phyloP scores from a whole-genome alignment of 2,113 vertebrate species.

The Elgaria multicarinata region DNA sequence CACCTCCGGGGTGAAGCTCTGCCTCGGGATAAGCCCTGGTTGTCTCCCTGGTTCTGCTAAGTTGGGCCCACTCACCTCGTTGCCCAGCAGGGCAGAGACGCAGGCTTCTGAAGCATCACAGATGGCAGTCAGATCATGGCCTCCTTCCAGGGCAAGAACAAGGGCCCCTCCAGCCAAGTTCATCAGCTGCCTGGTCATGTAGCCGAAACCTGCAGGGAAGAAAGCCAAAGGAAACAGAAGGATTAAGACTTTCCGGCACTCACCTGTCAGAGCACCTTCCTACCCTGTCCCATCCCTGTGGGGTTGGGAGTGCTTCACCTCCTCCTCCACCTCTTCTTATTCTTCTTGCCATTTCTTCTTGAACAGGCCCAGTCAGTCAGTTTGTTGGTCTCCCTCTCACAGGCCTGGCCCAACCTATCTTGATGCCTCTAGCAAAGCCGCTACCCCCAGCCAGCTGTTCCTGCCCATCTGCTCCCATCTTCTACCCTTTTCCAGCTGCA shows the following conservation, averaged over 20 bases:
- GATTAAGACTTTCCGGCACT: neutral
- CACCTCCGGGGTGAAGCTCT: neutral
- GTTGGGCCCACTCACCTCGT: constrained; percentile 81
- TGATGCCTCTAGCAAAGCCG: too few species aligned
- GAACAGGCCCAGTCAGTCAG: too few species aligned
- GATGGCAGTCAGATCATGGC: constrained; percentile 90
- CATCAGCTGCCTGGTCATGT: constrained; percentile 94
- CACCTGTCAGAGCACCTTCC: neutral
- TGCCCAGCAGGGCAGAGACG: constrained; percentile 88
- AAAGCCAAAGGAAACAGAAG: neutral
- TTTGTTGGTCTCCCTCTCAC: too few species aligned
- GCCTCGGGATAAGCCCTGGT: neutral
- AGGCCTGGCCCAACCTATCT: too few species aligned
- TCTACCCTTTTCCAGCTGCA: too few species aligned
- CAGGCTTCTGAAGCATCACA: constrained; percentile 93
- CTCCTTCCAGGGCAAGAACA: constrained; percentile 90
- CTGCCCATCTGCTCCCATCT: too few species aligned
- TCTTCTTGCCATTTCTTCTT: too few species aligned
- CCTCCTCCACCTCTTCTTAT: too few species aligned
- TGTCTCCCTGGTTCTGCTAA: constrained; percentile 14
- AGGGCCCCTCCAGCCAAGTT: constrained; percentile 87
- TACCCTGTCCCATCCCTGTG: neutral
- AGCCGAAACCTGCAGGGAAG: constrained; percentile 88
- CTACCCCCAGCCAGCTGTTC: too few species aligned
- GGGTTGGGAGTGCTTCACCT: too few species aligned